Evolutionary conservation across 1,140 invertebrate species (phyloP).

Genomic region (Zophobas atratus): DNA sequence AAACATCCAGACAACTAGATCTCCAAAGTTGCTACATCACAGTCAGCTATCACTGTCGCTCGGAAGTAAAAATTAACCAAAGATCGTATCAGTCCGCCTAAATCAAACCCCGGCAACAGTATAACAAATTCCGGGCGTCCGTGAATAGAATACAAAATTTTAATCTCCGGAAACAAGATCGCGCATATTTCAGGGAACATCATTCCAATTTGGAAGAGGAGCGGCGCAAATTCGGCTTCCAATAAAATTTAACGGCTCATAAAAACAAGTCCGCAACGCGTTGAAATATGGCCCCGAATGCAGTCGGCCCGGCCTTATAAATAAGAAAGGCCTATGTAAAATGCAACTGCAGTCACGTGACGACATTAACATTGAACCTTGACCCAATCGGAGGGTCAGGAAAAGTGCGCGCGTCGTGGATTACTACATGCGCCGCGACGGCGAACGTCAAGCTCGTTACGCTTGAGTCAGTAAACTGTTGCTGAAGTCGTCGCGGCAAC

Average conservation of each 20-base stretch:
- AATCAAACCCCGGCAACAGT: background rate
- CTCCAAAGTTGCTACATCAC: too few species aligned
- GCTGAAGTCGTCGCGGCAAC: conserved; percentile 42
- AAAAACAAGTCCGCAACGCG: conserved; percentile 6
- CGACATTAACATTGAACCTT: conserved; percentile 62
- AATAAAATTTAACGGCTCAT: conserved; percentile 16
- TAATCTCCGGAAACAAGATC: conserved; percentile 14
- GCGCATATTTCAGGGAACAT: conserved; percentile 1
- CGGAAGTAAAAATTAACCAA: too few species aligned
- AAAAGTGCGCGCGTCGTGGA: conserved; percentile 55
- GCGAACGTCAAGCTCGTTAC: conserved; percentile 50
- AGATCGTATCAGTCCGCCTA: background rate
- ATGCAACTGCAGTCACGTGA: conserved; percentile 59
- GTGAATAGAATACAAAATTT: conserved; percentile 19
- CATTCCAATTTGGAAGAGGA: background rate
- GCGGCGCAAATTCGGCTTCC: background rate
- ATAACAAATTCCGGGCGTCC: background rate
- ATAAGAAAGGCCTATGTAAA: conserved; percentile 56
- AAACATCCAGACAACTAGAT: too few species aligned
- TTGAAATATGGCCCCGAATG: conserved; percentile 14
- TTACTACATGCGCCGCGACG: conserved; percentile 54
- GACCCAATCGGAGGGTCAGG: conserved; percentile 61
- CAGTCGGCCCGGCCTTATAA: conserved; percentile 38
- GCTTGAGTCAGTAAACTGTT: conserved; percentile 56
- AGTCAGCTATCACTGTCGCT: too few species aligned